Evolutionary conservation across 2,888 invertebrate species (phyloP), one percentile per base, ranked within the genome.

Genomic region (Melanotus villosus): DNA sequence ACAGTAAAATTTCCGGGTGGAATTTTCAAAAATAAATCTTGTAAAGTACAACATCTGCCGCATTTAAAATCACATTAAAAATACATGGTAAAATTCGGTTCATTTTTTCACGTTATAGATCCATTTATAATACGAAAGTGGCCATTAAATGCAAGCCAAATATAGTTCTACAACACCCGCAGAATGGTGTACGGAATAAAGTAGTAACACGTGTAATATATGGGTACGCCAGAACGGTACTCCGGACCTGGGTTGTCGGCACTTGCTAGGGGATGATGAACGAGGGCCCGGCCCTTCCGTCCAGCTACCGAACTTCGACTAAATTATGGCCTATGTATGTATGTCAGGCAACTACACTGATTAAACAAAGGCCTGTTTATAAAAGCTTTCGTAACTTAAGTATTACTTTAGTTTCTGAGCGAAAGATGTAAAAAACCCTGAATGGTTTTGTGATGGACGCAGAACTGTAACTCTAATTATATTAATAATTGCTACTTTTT

Each of bases 161-260:
- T 69, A 60, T 60, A 65, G 65, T 69, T 69, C 38, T 60, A 62
- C 43, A 62, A 19, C 56, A 45, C 32, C 47, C 36, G 34, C 59
- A 56, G 57, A 23, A 64, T 36, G 43, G 60, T 34, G 56, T 69
- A 47, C 45, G 71, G 73, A 74, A 77, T 77, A 75, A 76, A 77
- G 77, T 77, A 76, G 76, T 74, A 77, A 76, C 77, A 76, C 75
- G 77, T 76, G 76, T 77, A 76, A 77, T 76, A 75, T 76, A 77
- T 76, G 76, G 76, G 50, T 66, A 62, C 32, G 59, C 50, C 26
- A 34, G 54, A 65, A 57, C 60, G 69, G 69, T 60, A 38, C 19
- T 7, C 38, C 19, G 21, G 21, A 9, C 19, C 54, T 18, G 32
- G 64, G 74, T 68, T 74, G 75, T 76, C 75, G 72, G 65, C 70